phyloP scores from a whole-genome alignment of 2,113 vertebrate species.

The Eretmochelys imbricata region DNA sequence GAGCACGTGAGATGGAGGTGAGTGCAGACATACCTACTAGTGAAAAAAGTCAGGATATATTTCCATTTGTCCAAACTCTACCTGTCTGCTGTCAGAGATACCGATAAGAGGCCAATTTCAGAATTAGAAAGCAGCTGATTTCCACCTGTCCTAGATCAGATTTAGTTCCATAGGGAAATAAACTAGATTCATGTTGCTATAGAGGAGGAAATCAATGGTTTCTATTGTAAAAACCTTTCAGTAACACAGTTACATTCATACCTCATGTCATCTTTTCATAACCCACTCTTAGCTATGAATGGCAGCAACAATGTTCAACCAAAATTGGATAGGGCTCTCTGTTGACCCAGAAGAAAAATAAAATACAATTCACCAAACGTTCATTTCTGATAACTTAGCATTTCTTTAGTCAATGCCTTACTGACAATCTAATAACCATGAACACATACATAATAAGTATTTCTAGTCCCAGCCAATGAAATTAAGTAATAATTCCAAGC shows the following conservation, averaged over 20 bases:
- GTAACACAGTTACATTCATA: neutral
- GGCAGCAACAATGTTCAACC: neutral
- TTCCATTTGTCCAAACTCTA: neutral
- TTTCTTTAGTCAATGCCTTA: conserved; percentile 44
- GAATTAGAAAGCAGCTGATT: neutral
- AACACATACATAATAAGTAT: neutral
- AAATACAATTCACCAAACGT: neutral
- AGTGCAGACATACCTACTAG: neutral
- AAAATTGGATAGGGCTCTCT: neutral
- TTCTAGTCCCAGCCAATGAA: neutral
- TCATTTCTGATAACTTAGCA: conserved; percentile 18
- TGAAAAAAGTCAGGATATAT: neutral
- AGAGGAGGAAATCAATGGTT: neutral
- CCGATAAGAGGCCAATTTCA: neutral
- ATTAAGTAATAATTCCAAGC: conserved; percentile 39
- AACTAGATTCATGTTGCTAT: neutral
- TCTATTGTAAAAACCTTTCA: neutral
- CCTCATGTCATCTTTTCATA: neutral
- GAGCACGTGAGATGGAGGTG: neutral
- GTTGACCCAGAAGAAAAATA: conserved; percentile 3
- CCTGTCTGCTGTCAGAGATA: neutral
- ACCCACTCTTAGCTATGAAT: neutral
- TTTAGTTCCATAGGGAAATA: conserved; percentile 13
- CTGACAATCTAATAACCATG: conserved; percentile 27
- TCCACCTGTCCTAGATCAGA: neutral